Percentiles rank a stretch among this genome's conserved stretches.
Conservation (phyloP, 2,888 invertebrate genomes). For the Cremastobaeus sp. region DNA sequence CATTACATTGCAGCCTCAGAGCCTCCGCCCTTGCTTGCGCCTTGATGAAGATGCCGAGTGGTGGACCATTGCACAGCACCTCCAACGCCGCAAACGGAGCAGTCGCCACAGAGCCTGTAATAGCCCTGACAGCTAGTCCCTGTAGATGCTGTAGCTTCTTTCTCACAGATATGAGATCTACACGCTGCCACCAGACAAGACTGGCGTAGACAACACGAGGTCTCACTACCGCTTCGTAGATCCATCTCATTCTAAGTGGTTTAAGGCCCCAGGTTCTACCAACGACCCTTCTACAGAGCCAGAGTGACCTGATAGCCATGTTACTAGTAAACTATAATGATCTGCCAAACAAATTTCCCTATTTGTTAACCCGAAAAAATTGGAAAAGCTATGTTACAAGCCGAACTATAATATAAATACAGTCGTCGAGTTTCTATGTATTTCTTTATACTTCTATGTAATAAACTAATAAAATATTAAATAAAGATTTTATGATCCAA, state of each 20-base stretch:
- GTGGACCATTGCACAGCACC: neutral
- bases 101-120: neutral
- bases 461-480: too few relatives aligned
- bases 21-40: neutral
- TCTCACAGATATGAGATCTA: neutral
- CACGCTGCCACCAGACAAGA: neutral
- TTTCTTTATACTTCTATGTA: too few relatives aligned
- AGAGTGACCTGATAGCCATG: neutral
- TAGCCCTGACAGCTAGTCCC: neutral
- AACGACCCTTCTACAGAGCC: neutral
- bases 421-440: too few relatives aligned
- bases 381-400: too few relatives aligned
- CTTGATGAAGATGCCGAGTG: neutral
- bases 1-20: neutral
- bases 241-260: neutral
- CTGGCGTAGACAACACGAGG: neutral
- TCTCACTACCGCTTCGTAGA: neutral
- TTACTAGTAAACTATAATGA: too few relatives aligned
- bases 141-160: conserved; percentile 2
- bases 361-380: too few relatives aligned
- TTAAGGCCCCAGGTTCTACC: conserved; percentile 1
- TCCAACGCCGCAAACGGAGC: conserved; percentile 1
- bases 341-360: too few relatives aligned
- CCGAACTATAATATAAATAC: too few relatives aligned
- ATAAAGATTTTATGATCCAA: too few relatives aligned